A percentile compares a stretch with the other conserved stretches of the same genome.
Evolutionary conservation across 2,888 invertebrate genomes (phyloP).

Genomic region (Nematopogon swammerdamellus): DNA sequence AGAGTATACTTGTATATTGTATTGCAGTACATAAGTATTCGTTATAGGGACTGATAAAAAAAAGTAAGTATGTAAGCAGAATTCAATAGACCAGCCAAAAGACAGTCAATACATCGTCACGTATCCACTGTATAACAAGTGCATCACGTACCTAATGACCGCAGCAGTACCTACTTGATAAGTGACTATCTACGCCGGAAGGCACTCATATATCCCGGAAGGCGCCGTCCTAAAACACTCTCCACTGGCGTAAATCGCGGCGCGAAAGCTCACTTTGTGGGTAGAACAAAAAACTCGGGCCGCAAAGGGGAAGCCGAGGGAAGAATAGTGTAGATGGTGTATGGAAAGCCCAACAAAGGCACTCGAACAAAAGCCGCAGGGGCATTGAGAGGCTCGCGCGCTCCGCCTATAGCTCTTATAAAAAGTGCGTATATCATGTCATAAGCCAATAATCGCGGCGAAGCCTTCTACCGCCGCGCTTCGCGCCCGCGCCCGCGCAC

Average conservation of each 20-base stretch:
- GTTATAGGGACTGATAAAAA: no score
- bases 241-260: background rate
- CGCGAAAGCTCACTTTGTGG: background rate
- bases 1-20: no score
- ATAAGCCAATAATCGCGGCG: background rate
- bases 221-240: background rate
- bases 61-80: no score
- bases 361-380: background rate
- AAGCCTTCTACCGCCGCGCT: no score
- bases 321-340: background rate
- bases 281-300: background rate
- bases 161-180: no score
- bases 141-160: no score
- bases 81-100: no score
- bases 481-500: no score
- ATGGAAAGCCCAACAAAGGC: background rate
- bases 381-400: background rate
- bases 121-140: no score
- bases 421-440: background rate
- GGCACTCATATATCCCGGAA: background rate
- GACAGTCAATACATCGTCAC: no score
- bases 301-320: background rate
- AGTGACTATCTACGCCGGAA: background rate
- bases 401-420: background rate
- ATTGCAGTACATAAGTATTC: no score